Evolutionary conservation across 2,797 vertebrate species (phyloP).

Genomic region (Pangasius larnaudii): DNA sequence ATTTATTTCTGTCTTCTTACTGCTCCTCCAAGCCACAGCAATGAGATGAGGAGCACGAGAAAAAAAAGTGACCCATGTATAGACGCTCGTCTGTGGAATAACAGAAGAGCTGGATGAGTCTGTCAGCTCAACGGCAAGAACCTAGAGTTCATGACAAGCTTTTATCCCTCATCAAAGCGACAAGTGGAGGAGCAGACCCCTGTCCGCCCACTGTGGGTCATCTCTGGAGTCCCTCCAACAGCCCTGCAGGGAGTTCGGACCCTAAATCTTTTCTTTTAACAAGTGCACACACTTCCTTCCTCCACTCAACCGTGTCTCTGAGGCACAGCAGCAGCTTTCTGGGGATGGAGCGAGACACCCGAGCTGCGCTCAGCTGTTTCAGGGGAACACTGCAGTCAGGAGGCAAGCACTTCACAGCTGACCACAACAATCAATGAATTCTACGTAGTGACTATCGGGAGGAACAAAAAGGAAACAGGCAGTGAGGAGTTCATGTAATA

Average conservation of each 20-base stretch:
- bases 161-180: constrained; percentile 89
- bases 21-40: constrained; percentile 10
- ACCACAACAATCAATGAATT: not conserved
- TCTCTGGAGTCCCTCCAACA: constrained; percentile 67
- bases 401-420: constrained; percentile 3
- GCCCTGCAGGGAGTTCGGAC: constrained; percentile 72
- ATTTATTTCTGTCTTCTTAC: constrained; percentile 47
- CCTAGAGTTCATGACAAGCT: constrained; percentile 78
- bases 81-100: constrained; percentile 59
- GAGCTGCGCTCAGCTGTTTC: constrained; percentile 40
- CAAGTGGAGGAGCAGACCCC: constrained; percentile 88
- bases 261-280: constrained; percentile 83
- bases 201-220: constrained; percentile 52
- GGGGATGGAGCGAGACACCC: constrained; percentile 34
- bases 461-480: not conserved
- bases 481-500: constrained; percentile 42
- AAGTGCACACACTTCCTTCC: constrained; percentile 80
- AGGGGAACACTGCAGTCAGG: not conserved
- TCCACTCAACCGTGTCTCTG: constrained; percentile 65
- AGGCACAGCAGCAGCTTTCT: constrained; percentile 62
- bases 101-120: constrained; percentile 73
- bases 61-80: not conserved
- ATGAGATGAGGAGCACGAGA: constrained; percentile 13
- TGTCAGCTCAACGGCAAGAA: constrained; percentile 76
- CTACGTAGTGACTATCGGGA: not conserved